phyloP scores from a whole-genome alignment of 2,113 vertebrate genomes.

The Tetrax tetrax region DNA sequence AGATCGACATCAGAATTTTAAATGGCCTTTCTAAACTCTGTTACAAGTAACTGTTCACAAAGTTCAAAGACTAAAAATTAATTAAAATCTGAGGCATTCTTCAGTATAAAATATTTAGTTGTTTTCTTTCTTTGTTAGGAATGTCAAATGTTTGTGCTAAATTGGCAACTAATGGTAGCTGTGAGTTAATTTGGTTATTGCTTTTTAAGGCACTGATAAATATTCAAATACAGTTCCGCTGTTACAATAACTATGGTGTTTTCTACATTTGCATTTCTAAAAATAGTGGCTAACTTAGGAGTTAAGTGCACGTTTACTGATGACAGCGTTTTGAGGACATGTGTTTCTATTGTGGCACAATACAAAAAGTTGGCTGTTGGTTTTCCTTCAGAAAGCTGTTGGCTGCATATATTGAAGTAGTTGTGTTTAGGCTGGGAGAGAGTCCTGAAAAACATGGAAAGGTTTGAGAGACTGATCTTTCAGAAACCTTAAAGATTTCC shows the following conservation, averaged over 20 bases:
- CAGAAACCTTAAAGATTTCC: not conserved
- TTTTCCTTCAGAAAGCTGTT: not conserved
- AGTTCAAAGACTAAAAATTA: constrained; percentile 59
- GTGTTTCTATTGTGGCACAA: not conserved
- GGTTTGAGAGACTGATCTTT: not conserved
- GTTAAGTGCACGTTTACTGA: not conserved
- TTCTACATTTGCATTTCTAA: not conserved
- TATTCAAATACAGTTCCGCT: not conserved
- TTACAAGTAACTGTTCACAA: constrained; percentile 57
- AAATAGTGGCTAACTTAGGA: not conserved
- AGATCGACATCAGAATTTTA: constrained; percentile 52
- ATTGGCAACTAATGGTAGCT: not conserved
- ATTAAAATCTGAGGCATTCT: constrained; percentile 27
- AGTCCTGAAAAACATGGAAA: not conserved
- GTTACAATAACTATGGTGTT: not conserved
- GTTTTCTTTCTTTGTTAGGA: constrained; percentile 24
- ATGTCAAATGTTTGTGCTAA: not conserved
- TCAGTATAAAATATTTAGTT: not conserved
- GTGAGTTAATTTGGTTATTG: not conserved
- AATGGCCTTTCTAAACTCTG: constrained; percentile 51
- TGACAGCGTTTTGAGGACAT: not conserved
- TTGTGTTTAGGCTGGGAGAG: not conserved
- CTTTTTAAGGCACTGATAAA: not conserved
- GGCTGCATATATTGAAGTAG: not conserved
- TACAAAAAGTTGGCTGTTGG: not conserved